Conservation (phyloP, 2,888 invertebrate species). For the Xanthostigma xanthostigma region DNA sequence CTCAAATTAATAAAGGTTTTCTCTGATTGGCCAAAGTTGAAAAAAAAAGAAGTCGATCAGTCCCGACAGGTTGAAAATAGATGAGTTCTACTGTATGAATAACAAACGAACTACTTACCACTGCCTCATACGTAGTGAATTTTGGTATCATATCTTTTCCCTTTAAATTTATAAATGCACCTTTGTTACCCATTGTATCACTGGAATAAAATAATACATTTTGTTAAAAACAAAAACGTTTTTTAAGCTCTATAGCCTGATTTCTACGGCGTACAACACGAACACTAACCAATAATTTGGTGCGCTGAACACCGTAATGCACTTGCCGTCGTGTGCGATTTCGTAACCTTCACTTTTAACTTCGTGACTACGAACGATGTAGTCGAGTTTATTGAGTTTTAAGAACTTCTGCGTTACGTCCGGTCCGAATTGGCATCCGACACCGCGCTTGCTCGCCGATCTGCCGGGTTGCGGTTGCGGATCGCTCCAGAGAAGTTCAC, state of each 20-base stretch:
- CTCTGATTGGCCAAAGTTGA: too few species aligned
- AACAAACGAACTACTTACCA: conserved; percentile 47
- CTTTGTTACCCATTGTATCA: conserved; percentile 98
- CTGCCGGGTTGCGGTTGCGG: conserved; percentile 82
- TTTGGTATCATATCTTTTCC: conserved; percentile 84
- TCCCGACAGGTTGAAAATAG: too few species aligned
- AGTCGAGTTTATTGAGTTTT: conserved; percentile 72
- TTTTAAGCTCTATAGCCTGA: neutral
- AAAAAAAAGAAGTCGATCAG: too few species aligned
- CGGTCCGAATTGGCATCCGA: conserved; percentile 97
- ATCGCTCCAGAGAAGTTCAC: conserved; percentile 97
- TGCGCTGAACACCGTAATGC: conserved; percentile 97
- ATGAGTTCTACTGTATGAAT: too few species aligned
- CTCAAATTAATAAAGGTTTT: too few species aligned
- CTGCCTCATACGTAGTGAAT: conserved; percentile 85
- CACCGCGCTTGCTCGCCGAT: conserved; percentile 89
- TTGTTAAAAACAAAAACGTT: conserved; percentile 1
- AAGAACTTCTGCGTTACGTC: conserved; percentile 87
- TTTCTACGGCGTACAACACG: neutral
- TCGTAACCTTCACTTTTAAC: conserved; percentile 96
- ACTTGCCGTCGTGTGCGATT: conserved; percentile 84
- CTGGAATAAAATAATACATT: conserved; percentile 35
- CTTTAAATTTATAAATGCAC: conserved; percentile 90
- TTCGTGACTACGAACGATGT: conserved; percentile 92
- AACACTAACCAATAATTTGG: conserved; percentile 89